Conservation (phyloP, 1,140 invertebrate species). For the Bombus fervidus region DNA sequence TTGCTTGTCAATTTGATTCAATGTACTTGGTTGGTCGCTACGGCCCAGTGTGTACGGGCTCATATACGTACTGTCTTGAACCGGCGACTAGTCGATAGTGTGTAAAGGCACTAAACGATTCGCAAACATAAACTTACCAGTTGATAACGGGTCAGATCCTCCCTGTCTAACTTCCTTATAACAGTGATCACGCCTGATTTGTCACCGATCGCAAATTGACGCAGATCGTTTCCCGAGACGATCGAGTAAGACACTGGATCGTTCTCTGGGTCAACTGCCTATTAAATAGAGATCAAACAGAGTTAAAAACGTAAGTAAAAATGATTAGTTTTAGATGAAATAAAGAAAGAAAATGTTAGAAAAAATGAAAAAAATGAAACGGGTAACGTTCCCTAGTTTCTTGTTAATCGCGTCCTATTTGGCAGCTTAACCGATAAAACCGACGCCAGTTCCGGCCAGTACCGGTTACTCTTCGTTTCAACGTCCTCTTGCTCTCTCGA, state of each 20-base stretch:
- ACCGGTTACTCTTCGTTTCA: neutral
- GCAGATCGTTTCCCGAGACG: conserved; percentile 91
- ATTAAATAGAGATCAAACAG: conserved; percentile 61
- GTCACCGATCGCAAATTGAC: conserved; percentile 92
- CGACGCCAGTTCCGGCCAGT: neutral
- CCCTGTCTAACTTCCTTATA: conserved; percentile 91
- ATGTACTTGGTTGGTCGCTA: too few species aligned
- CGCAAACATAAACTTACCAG: conserved; percentile 84
- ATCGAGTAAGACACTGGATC: conserved; percentile 93
- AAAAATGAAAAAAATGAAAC: neutral
- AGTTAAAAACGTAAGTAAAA: too few species aligned
- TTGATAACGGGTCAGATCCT: conserved; percentile 93
- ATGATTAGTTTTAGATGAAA: too few species aligned
- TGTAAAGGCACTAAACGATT: conserved; percentile 29
- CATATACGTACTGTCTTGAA: too few species aligned
- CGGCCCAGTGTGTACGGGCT: too few species aligned
- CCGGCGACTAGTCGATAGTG: neutral
- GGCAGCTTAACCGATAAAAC: neutral
- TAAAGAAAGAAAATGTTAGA: neutral
- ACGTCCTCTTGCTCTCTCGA: neutral
- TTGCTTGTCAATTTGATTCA: too few species aligned
- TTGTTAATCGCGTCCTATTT: neutral
- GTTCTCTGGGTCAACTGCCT: conserved; percentile 94
- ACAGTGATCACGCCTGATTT: conserved; percentile 92
- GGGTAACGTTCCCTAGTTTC: neutral